phyloP scores from a whole-genome alignment of 2,797 vertebrate genomes.

The Myotis pilosus region DNA sequence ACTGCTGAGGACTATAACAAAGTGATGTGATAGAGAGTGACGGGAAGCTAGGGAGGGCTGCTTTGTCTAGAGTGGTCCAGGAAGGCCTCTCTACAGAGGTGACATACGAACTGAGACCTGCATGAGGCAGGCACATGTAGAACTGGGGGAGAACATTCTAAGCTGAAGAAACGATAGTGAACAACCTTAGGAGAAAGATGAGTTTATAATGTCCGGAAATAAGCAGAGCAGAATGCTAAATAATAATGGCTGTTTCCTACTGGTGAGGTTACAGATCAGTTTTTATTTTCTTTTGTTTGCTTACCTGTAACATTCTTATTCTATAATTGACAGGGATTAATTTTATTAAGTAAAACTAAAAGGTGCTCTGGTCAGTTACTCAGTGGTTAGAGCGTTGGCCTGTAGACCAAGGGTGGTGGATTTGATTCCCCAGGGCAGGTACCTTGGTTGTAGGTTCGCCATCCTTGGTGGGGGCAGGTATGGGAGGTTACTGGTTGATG shows the following conservation, averaged over 20 bases:
- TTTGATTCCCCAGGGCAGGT: no score
- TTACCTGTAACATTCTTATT: background rate
- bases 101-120: background rate
- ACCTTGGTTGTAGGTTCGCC: no score
- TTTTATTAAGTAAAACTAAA: background rate
- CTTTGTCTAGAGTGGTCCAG: background rate
- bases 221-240: background rate
- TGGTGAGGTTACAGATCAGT: background rate
- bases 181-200: background rate
- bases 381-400: no score
- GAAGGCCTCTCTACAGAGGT: background rate
- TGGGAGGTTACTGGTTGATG: no score
- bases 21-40: background rate
- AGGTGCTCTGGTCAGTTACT: background rate
- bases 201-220: background rate
- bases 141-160: background rate
- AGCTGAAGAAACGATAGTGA: background rate
- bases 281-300: background rate
- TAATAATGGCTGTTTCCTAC: background rate
- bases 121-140: background rate
- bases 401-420: no score
- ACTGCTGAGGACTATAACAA: background rate
- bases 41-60: background rate
- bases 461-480: no score
- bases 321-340: background rate